Evolutionary conservation across 1,140 invertebrate genomes (phyloP).

Genomic region (Potamilus streckersoni): DNA sequence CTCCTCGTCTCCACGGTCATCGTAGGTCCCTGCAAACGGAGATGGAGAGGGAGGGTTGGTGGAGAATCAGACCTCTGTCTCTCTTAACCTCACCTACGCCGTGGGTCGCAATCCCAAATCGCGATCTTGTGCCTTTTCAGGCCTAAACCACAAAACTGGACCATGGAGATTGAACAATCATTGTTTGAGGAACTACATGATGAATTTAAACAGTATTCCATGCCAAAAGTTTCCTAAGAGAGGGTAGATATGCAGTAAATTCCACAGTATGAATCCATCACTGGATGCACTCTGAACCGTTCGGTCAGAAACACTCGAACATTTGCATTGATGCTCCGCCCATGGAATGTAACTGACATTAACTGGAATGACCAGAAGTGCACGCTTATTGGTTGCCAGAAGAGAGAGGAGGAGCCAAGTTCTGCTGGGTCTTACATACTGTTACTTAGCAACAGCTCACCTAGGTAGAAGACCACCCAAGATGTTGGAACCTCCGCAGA

Average conservation of each 20-base stretch:
- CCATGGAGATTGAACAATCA: constrained; percentile 24
- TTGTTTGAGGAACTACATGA: constrained; percentile 38
- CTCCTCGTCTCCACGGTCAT: constrained; percentile 54
- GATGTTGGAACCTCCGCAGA: constrained; percentile 47
- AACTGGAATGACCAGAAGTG: constrained; percentile 44
- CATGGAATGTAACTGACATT: constrained; percentile 59
- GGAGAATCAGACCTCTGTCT: constrained; percentile 24
- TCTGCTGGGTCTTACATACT: constrained; percentile 60
- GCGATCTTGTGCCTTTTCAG: constrained; percentile 5
- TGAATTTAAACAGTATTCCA: constrained; percentile 52
- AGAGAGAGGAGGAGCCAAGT: constrained; percentile 58
- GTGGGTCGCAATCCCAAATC: constrained; percentile 8
- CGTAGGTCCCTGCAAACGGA: constrained; percentile 44
- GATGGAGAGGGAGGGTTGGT: constrained; percentile 30
- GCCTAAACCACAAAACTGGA: constrained; percentile 3
- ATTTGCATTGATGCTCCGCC: constrained; percentile 61
- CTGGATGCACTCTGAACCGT: constrained; percentile 33
- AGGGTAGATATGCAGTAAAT: constrained; percentile 28
- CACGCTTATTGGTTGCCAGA: constrained; percentile 58
- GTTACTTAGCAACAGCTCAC: constrained; percentile 67
- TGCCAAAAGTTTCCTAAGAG: constrained; percentile 46
- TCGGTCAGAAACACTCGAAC: constrained; percentile 35
- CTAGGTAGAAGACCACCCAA: constrained; percentile 65
- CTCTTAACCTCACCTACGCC: constrained; percentile 17
- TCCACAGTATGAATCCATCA: constrained; percentile 13